phyloP scores from a whole-genome alignment of 1,140 invertebrate genomes.

The Homalodisca vitripennis region DNA sequence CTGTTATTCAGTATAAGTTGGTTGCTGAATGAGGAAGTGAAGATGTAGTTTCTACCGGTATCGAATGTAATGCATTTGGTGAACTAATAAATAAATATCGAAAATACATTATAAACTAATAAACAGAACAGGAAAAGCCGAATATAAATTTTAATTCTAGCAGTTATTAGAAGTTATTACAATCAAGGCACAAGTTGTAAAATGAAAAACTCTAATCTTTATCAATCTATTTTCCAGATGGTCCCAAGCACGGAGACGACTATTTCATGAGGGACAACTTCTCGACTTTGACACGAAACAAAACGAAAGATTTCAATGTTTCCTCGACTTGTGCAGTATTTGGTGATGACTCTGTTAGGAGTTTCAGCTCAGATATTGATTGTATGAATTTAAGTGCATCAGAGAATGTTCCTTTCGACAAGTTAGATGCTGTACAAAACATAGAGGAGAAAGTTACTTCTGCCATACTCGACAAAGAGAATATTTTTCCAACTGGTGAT shows the following conservation, averaged over 20 bases:
- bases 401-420: constrained; percentile 28
- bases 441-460: constrained; percentile 7
- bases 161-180: too few species aligned
- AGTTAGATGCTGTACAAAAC: constrained; percentile 11
- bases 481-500: neutral
- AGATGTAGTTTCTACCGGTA: too few species aligned
- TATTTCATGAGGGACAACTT: constrained; percentile 7
- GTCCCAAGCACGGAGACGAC: constrained; percentile 15
- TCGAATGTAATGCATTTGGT: too few species aligned
- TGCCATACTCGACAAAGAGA: neutral
- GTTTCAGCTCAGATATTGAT: neutral
- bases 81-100: too few species aligned
- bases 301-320: constrained; percentile 16
- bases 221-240: constrained; percentile 11
- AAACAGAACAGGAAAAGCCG: too few species aligned
- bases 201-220: too few species aligned
- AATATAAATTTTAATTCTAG: too few species aligned
- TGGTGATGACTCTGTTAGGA: constrained; percentile 4
- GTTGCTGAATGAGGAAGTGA: too few species aligned
- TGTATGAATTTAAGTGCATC: neutral
- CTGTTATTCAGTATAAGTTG: too few species aligned
- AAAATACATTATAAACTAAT: too few species aligned
- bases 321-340: constrained; percentile 3
- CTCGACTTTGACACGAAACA: constrained; percentile 10
- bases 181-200: too few species aligned